Percentiles rank a stretch among this genome's conserved stretches.
phyloP scores from a whole-genome alignment of 2,888 invertebrate species.

The Notodonta ziczac region DNA sequence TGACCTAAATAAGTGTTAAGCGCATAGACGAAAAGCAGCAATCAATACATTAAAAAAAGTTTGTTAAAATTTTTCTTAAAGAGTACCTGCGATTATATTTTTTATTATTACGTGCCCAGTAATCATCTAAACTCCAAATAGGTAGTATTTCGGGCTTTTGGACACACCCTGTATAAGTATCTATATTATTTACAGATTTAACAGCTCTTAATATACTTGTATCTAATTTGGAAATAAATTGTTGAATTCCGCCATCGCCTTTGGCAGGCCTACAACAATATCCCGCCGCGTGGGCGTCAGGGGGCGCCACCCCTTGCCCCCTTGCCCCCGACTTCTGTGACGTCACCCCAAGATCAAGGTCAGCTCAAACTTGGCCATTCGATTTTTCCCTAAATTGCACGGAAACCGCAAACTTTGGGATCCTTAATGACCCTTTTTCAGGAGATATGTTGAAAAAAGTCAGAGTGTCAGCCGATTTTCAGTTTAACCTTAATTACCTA shows the following conservation, averaged over 20 bases:
- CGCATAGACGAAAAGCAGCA: too few species aligned
- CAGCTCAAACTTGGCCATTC: conserved; percentile 20
- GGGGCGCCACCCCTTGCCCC: conserved; percentile 14
- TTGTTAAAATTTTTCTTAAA: too few species aligned
- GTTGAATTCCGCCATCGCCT: conserved; percentile 25
- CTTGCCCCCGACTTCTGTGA: conserved; percentile 25
- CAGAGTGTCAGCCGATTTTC: conserved; percentile 7
- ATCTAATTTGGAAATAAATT: conserved; percentile 9
- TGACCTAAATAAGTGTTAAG: too few species aligned
- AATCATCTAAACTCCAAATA: too few species aligned
- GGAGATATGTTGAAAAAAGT: conserved; percentile 11
- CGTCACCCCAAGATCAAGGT: conserved; percentile 46
- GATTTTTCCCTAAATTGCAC: conserved; percentile 33
- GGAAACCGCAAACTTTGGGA: conserved; percentile 17
- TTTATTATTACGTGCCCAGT: too few species aligned
- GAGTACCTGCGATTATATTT: too few species aligned
- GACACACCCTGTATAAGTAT: too few species aligned
- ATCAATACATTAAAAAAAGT: too few species aligned
- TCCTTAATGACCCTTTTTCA: conserved; percentile 15
- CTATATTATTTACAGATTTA: too few species aligned
- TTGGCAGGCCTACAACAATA: conserved; percentile 14
- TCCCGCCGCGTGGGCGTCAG: conserved; percentile 30
- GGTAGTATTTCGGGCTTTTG: too few species aligned
- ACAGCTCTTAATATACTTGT: too few species aligned
- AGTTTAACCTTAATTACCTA: not conserved